Evolutionary conservation across 1,140 invertebrate species (phyloP).

Genomic region (Colletes latitarsis): DNA sequence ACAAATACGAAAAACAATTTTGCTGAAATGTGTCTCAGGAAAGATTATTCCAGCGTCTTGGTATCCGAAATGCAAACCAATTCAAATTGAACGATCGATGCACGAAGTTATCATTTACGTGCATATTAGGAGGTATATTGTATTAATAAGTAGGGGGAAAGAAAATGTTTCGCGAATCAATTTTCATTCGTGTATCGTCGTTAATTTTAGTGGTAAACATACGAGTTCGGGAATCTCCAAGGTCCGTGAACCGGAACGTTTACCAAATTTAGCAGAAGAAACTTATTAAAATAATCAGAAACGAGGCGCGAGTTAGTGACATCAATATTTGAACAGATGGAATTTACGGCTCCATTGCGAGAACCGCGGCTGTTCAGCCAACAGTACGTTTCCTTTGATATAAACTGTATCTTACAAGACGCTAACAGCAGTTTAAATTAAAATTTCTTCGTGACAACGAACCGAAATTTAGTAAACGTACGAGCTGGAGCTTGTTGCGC

Average conservation of each 20-base stretch:
- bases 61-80: background rate
- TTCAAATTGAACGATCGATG: background rate
- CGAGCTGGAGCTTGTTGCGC: background rate
- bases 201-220: background rate
- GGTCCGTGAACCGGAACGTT: background rate
- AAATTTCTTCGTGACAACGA: background rate
- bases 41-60: background rate
- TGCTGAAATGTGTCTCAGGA: background rate
- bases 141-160: background rate
- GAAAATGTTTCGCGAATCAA: background rate
- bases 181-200: background rate
- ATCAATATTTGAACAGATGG: constrained; percentile 39
- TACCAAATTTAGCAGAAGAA: background rate
- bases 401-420: background rate
- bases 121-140: too few relatives aligned
- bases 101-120: background rate
- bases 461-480: too few relatives aligned
- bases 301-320: background rate
- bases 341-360: constrained; percentile 1
- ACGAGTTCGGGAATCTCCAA: background rate
- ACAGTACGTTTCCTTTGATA: background rate
- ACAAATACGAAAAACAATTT: background rate
- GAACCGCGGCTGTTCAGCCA: background rate
- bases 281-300: constrained; percentile 12
- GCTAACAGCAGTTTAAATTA: background rate